phyloP scores from a whole-genome alignment of 2,797 vertebrate genomes.

The Moxostoma hubbsi region DNA sequence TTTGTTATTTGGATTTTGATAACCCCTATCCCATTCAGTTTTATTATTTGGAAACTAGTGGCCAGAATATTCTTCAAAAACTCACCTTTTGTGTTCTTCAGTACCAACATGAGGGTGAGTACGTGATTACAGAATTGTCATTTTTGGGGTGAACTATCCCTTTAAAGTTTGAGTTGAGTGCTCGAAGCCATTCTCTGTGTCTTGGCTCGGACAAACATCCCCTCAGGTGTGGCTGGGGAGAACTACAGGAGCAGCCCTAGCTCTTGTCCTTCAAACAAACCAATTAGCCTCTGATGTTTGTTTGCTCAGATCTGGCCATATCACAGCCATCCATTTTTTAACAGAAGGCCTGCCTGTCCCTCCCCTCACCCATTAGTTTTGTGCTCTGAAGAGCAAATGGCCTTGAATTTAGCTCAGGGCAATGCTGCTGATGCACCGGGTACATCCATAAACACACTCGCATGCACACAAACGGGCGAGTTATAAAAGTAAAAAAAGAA shows the following conservation, averaged over 20 bases:
- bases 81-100: too few species aligned
- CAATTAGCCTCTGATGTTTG: conserved; percentile 73
- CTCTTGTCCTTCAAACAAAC: conserved; percentile 62
- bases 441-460: conserved; percentile 48
- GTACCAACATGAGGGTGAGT: too few species aligned
- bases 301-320: conserved; percentile 73
- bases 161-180: conserved; percentile 37
- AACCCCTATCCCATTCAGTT: too few species aligned
- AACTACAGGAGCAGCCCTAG: conserved; percentile 46
- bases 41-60: too few species aligned
- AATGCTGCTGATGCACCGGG: conserved; percentile 62
- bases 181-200: conserved; percentile 53
- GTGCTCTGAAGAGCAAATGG: conserved; percentile 75
- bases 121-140: too few species aligned
- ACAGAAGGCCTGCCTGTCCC: conserved; percentile 63
- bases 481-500: conserved; percentile 14
- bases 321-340: conserved; percentile 80
- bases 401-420: conserved; percentile 76
- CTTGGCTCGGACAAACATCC: conserved; percentile 46
- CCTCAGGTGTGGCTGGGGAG: conserved; percentile 45
- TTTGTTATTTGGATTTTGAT: too few species aligned
- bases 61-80: too few species aligned
- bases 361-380: conserved; percentile 72
- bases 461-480: conserved; percentile 31
- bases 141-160: too few species aligned